Conservation (phyloP, 2,797 vertebrate species). For the Phoebastria nigripes region DNA sequence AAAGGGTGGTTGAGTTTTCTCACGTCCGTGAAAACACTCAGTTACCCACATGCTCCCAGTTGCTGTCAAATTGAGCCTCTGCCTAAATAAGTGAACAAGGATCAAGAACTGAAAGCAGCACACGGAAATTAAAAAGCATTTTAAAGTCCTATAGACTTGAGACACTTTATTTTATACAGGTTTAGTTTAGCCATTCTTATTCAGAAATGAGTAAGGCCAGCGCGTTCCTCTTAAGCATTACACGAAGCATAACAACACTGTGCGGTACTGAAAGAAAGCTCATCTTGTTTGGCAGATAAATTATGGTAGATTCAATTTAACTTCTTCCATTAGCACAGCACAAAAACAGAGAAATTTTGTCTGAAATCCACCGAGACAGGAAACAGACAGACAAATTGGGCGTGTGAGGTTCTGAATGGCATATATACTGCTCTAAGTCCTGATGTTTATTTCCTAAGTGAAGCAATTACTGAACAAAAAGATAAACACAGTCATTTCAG, state of each 20-base stretch:
- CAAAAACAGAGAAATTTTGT: not conserved
- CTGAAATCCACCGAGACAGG: not conserved
- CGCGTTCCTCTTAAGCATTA: not conserved
- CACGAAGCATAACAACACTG: not conserved
- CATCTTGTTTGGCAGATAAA: not conserved
- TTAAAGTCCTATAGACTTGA: not conserved
- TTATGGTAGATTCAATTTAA: not conserved
- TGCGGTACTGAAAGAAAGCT: not conserved
- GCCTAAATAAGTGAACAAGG: rapidly evolving
- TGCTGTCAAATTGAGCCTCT: not conserved
- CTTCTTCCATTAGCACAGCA: not conserved
- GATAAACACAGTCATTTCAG: not conserved
- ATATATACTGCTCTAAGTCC: not conserved
- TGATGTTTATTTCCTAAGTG: not conserved
- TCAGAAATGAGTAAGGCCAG: not conserved
- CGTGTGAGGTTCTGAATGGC: not conserved
- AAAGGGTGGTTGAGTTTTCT: not conserved
- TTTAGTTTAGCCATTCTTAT: not conserved
- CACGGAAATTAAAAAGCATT: not conserved
- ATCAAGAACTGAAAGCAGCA: not conserved
- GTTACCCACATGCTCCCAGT: not conserved
- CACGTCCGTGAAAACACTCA: not conserved
- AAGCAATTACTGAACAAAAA: not conserved
- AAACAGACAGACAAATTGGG: not conserved
- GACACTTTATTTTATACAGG: not conserved